A percentile compares a stretch with the other conserved stretches of the same genome.
Evolutionary conservation across 2,113 vertebrate genomes (phyloP).

Genomic region (Pleuronectes platessa): DNA sequence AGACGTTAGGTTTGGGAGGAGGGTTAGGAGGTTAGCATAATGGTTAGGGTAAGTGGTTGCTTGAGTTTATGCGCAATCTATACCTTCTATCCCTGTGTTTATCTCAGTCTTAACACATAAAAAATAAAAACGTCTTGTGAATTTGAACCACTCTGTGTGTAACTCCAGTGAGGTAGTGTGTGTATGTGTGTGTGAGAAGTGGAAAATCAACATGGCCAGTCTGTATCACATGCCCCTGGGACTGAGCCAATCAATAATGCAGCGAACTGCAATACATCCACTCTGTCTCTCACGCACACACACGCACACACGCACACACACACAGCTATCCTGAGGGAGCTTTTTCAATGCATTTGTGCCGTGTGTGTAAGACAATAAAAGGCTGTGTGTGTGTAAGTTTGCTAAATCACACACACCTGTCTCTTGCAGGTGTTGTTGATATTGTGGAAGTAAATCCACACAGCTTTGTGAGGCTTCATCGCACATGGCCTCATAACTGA

Average conservation of each 20-base stretch:
- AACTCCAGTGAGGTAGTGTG: not conserved
- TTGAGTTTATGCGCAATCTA: not conserved
- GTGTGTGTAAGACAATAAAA: not conserved
- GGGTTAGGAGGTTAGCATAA: not conserved
- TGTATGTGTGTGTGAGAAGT: conserved; percentile 24
- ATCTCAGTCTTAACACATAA: not conserved
- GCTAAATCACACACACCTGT: conserved; percentile 3
- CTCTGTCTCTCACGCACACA: conserved; percentile 3
- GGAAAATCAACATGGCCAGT: conserved; percentile 68
- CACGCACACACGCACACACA: conserved; percentile 2
- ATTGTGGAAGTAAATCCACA: conserved; percentile 50
- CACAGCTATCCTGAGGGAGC: not conserved
- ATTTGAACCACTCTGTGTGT: conserved; percentile 19
- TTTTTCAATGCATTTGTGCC: conserved; percentile 3
- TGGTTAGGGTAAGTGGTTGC: not conserved
- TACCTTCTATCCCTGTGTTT: too few species aligned
- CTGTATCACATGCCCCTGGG: conserved; percentile 53
- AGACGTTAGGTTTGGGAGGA: not conserved
- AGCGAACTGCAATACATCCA: conserved; percentile 57
- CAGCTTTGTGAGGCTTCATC: conserved; percentile 22
- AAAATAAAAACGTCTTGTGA: conserved; percentile 4
- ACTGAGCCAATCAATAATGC: conserved; percentile 69
- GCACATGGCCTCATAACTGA: conserved; percentile 15
- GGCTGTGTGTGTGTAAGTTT: not conserved
- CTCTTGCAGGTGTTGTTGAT: conserved; percentile 44